Percentiles rank a stretch among this genome's conserved stretches.
Evolutionary conservation across 2,113 vertebrate species (phyloP).

Genomic region (Spilogale gracilis): DNA sequence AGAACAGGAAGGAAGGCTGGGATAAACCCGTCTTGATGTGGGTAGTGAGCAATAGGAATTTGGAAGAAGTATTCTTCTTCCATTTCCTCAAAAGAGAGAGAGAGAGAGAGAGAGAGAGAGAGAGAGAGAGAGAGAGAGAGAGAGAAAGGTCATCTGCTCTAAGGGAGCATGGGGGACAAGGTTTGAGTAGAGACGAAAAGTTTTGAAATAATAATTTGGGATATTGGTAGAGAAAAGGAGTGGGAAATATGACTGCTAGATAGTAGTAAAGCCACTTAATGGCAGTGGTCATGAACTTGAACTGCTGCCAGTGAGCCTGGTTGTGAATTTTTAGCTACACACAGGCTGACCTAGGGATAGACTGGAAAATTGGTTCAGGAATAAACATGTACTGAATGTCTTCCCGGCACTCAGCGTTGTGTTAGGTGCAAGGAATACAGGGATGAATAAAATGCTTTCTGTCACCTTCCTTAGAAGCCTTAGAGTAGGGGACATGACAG

Average conservation of each 20-base stretch:
- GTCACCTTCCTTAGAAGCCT: neutral
- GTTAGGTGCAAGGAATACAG: no score
- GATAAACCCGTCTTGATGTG: neutral
- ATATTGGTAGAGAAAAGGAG: neutral
- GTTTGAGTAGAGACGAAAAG: neutral
- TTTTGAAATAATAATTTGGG: neutral
- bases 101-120: neutral
- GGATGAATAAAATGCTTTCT: neutral
- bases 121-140: no score
- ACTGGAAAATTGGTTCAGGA: neutral
- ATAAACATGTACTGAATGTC: neutral
- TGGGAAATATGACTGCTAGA: neutral
- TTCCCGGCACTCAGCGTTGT: accelerated
- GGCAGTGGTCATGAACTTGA: neutral
- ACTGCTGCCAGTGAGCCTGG: no score
- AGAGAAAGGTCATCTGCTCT: neutral
- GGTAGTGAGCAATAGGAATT: neutral
- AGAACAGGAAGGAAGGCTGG: neutral
- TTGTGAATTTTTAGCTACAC: neutral
- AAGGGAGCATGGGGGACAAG: neutral
- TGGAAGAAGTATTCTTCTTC: neutral
- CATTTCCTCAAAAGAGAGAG: neutral
- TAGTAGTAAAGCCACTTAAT: neutral
- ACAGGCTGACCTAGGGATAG: neutral
- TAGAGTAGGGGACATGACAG: neutral